Base-by-base conservation (phyloP, 2,888 invertebrate species). In the Nematopogon swammerdamellus region DNA sequence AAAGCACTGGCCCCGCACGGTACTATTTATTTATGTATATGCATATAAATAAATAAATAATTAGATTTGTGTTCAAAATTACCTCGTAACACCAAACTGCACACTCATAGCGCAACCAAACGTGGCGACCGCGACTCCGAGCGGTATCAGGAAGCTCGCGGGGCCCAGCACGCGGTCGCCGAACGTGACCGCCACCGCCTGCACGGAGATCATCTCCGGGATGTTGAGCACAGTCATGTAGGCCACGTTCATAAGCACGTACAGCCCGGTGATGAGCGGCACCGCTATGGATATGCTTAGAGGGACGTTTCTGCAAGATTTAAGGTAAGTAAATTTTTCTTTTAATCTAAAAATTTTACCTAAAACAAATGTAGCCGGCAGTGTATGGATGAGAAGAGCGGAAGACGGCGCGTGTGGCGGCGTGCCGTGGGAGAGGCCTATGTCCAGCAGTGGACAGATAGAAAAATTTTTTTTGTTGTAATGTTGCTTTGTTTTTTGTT, bases 171-270 rank as follows among this genome's bases (percentile, higher is more conserved):
- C 84, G 17, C 81, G 68, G 46, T 82, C 75, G 0, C 88, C 89
- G 65, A 89, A 90, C 0, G 82, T 71, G n/a, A 92, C 88, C 0
- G 92, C 94, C 1, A 94, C 93, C 0, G 92, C 92, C 1, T 85
- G 83, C 0, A 90, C 86, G 3, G 77, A 75, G 14, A 87, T 74
- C 82, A 95, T 87, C 62, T 92, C 91, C 0, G 82, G 70, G 48
- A 85, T 82, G 2, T 84, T 85, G 57, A 94, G 69, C 3, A 89
- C 91, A 0, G 91, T 85, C 86, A 93, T 88, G 68, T 93, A 94
- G n/a, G 92, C 88, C 16, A 92, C 81, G 62, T 93, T 94, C 85
- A 92, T 91, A 59, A 88, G 83, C 19, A 92, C 87, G 63, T 93
- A 94, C 10, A 92, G 80, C 0, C 84, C 68, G 0, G 92, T 92